Evolutionary conservation across 2,797 vertebrate species (phyloP).

Genomic region (Pygocentrus nattereri): DNA sequence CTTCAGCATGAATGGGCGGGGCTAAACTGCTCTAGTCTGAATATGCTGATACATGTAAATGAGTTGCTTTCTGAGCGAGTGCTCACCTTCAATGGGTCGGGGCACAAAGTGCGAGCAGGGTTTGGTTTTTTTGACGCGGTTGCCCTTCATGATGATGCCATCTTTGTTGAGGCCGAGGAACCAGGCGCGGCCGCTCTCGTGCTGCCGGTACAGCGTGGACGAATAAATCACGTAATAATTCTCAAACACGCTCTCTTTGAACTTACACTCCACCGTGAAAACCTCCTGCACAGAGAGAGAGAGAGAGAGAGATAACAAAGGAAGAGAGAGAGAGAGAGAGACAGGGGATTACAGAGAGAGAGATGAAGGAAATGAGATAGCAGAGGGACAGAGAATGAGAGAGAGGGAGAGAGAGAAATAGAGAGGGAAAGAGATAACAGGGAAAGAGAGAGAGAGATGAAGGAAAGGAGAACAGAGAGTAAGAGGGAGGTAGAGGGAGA

Average conservation of each 20-base stretch:
- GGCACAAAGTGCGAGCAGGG: conserved; percentile 98
- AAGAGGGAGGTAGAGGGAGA: conserved; percentile 11
- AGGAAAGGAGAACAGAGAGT: too few species aligned
- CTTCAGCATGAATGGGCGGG: too few species aligned
- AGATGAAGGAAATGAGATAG: too few species aligned
- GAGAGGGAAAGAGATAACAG: too few species aligned
- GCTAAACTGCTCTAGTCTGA: too few species aligned
- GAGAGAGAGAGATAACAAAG: neutral
- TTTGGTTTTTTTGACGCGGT: conserved; percentile 98
- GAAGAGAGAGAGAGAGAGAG: neutral
- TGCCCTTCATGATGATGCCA: conserved; percentile 96
- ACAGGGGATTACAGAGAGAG: too few species aligned
- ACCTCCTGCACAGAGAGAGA: conserved; percentile 76
- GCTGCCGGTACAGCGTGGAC: conserved; percentile 94
- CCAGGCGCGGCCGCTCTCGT: conserved; percentile 96
- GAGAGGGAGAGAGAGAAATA: too few species aligned
- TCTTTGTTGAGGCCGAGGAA: conserved; percentile 99
- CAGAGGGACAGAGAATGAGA: too few species aligned
- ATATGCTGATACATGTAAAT: too few species aligned
- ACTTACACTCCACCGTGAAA: conserved; percentile 97
- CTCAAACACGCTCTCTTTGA: conserved; percentile 98
- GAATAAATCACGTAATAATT: conserved; percentile 99
- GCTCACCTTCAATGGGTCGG: conserved; percentile 93
- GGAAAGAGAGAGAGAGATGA: too few species aligned
- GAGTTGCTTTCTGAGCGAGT: too few species aligned